Base-by-base conservation (phyloP, 1,140 invertebrate species). In the Oscheius sp. region DNA sequence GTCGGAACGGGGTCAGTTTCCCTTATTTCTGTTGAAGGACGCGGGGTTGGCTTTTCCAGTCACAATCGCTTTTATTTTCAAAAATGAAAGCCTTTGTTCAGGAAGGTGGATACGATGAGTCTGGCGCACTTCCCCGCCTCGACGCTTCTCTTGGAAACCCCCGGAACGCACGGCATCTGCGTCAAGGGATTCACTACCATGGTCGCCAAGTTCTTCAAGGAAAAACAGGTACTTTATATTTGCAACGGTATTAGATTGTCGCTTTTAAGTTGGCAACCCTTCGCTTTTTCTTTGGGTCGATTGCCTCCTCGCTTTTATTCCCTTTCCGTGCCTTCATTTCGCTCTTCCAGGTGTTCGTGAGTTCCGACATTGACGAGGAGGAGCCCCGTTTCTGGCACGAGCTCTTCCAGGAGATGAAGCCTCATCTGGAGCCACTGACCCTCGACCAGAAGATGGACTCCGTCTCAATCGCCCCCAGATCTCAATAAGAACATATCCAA, bases 331-430 rank as follows among this genome's bases (percentile, higher is more conserved):
- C 36, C 26, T 32, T 26, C 31, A 15, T 13, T 32, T 34, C 13
- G n/a, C 10, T 34, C 15, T 63, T 63, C 10, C 15, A 63, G 61
- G 61, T 63, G 7, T 63, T 63, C 31, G 32, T 63, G 20, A 15
- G 10, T 34, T 36, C 61, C 31, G 61, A 63, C 36, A 10, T 63
- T 18, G 32, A 63, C 18, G 61, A 63, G 29, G 61, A 63, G 10
- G 61, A 63, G n/a, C 32, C 61, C 10, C 10, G 36, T 13, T 63
- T 36, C 26, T 63, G 61, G 61, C 32, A 63, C 15, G 18, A 32
- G 13, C 61, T 63, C 20, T 63, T 36, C 26, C 28, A 13, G 7
- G 61, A 10, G 18, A 34, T 63, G 7, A 34, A 36, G 61, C 61
- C 61, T n/a, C 61, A 63, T 15, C 31, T 63, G 23, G 7, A 55